Evolutionary conservation across 1,140 invertebrate species (phyloP).

Genomic region (Hycleus phaleratus): DNA sequence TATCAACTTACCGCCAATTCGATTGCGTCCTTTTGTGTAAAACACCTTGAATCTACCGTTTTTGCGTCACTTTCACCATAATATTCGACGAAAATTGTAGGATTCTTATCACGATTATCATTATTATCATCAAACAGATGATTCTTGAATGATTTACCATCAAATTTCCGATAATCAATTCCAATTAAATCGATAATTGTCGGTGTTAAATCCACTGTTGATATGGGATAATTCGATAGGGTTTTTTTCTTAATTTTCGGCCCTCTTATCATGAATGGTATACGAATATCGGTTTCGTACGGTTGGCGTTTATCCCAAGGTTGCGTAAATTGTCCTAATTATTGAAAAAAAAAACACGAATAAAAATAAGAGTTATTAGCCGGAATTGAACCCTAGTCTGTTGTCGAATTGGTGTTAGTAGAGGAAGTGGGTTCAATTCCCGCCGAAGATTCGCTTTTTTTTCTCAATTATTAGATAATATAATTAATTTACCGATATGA

Average conservation of each 20-base stretch:
- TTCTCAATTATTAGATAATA: not conserved
- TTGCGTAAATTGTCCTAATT: conserved; percentile 70
- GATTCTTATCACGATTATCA: not conserved
- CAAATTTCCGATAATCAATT: conserved; percentile 47
- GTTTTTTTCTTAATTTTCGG: conserved; percentile 52
- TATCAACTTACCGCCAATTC: conserved; percentile 48
- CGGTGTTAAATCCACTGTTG: conserved; percentile 73
- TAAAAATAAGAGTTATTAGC: too few species aligned
- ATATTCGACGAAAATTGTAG: conserved; percentile 64
- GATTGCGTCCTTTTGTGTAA: conserved; percentile 44
- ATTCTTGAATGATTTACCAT: conserved; percentile 54
- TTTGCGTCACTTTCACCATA: conserved; percentile 59
- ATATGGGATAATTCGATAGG: conserved; percentile 48
- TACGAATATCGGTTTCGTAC: conserved; percentile 79
- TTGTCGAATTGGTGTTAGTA: too few species aligned
- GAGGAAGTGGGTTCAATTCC: not conserved
- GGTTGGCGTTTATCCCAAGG: conserved; percentile 82
- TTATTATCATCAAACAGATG: conserved; percentile 25
- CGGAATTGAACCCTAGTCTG: too few species aligned
- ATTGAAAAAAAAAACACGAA: not conserved
- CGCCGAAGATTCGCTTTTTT: not conserved
- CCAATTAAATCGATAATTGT: conserved; percentile 68
- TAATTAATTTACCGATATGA: conserved; percentile 60
- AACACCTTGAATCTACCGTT: conserved; percentile 48
- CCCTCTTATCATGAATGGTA: conserved; percentile 73